Base-by-base conservation (phyloP, 2,888 invertebrate genomes). In the Brachyptera putata region DNA sequence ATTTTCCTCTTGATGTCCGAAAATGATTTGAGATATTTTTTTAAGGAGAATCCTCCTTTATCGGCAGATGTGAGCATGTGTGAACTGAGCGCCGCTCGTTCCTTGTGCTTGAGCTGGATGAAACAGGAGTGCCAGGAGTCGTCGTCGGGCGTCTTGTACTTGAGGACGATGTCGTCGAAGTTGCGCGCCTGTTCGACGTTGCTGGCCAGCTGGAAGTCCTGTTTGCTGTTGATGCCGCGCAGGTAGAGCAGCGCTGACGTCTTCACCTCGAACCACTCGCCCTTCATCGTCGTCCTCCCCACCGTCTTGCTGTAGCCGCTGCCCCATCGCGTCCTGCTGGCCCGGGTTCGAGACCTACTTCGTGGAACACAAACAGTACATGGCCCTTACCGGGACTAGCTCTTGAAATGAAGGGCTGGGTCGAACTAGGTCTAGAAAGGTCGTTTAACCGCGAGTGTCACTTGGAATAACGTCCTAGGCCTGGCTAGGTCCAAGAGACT, bases 161-260 rank as follows among this genome's bases (percentile, higher is more conserved):
- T 53, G 16, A 53, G 18, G 18, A 53, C 53, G 36, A 53, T 34
- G 53, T 53, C 53, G 53, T 53, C 53, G 53, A 53, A 53, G 53
- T 53, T 53, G 30, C 53, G 30, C 18, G 53, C 53, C 36, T 53
- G 34, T 21, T 34, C 53, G 18, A 53, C 34, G 36, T 53, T 53
- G 53, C 53, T 53, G 21, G 14, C 53, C 18, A 53, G 13, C 16
- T 36, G 53, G 53, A 53, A 53, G 16, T 53, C 53, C 16, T 34
- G 53, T 3, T 53, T 53, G 53, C 53, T 36, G 53, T 53, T 53
- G 16, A 53, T 16, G 2, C 53, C 53, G 53, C 53, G 53, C 21
- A 53, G 34, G 36, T 53, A 53, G 36, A 53, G 53, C 21, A 53
- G 53, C 53, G 53, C 53, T 7, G 53, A 18, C 9, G 53, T 53